Conservation (phyloP, 2,888 invertebrate genomes). For the Perizoma affinitatum region DNA sequence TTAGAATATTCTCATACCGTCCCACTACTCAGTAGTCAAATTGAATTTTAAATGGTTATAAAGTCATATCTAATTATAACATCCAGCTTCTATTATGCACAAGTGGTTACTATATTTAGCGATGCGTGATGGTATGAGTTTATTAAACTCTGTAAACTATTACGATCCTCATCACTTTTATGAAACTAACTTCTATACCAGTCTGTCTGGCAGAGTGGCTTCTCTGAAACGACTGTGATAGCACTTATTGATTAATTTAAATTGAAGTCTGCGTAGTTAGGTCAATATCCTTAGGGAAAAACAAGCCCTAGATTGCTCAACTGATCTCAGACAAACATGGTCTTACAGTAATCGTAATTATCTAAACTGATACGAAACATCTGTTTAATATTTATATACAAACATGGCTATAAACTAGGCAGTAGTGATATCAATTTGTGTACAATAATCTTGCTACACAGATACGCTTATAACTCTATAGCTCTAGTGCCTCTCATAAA, state of each 20-base stretch:
- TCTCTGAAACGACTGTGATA: constrained; percentile 11
- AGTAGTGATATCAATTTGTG: too few species aligned
- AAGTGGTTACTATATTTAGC: constrained; percentile 68
- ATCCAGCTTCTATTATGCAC: constrained; percentile 54
- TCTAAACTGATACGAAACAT: constrained; percentile 18
- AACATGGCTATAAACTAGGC: too few species aligned
- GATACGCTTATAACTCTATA: too few species aligned
- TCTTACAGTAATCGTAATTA: constrained; percentile 11
- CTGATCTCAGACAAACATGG: constrained; percentile 14
- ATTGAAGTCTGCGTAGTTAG: constrained; percentile 10
- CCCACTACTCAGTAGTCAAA: constrained; percentile 2
- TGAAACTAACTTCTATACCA: constrained; percentile 14
- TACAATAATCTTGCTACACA: too few species aligned
- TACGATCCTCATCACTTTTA: constrained; percentile 18
- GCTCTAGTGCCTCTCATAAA: too few species aligned
- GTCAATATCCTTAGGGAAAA: constrained; percentile 18
- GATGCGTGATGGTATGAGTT: constrained; percentile 57
- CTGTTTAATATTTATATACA: constrained; percentile 11
- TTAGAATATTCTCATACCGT: constrained; percentile 16
- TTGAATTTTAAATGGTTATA: constrained; percentile 45
- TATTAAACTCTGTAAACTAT: constrained; percentile 46
- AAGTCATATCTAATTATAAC: constrained; percentile 59
- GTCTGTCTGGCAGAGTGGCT: constrained; percentile 14
- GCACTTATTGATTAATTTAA: constrained; percentile 13
- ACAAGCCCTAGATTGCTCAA: constrained; percentile 13